Conservation (phyloP, 92 coral and sea anemone species). For the Galaxea fascicularis region DNA sequence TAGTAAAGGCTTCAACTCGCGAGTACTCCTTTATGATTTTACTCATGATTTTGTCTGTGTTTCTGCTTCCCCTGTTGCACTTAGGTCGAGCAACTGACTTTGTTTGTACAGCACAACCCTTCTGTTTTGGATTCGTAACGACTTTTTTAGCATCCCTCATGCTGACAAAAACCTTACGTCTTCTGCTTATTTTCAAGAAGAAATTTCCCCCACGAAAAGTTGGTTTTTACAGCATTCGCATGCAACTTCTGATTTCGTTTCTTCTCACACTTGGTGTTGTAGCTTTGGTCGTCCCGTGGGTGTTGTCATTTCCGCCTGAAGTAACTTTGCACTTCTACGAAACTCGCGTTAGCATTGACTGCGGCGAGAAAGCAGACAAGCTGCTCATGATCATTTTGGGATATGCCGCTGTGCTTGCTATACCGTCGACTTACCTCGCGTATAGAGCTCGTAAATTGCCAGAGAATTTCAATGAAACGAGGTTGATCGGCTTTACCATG, state of each 20-base stretch:
- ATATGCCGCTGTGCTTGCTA: constrained; percentile 93
- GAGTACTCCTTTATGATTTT: constrained; percentile 86
- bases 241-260: constrained; percentile 79
- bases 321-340: constrained; percentile 73
- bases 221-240: constrained; percentile 70
- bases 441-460: constrained; percentile 95
- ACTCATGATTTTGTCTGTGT: constrained; percentile 74
- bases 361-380: constrained; percentile 81
- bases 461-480: constrained; percentile 94
- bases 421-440: constrained; percentile 86
- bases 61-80: constrained; percentile 74
- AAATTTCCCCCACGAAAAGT: constrained; percentile 69
- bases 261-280: constrained; percentile 55
- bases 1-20: constrained; percentile 94
- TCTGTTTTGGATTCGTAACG: constrained; percentile 80
- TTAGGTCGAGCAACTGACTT: constrained; percentile 76
- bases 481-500: constrained; percentile 94
- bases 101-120: constrained; percentile 79
- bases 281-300: constrained; percentile 62
- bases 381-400: constrained; percentile 85
- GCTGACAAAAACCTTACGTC: constrained; percentile 92
- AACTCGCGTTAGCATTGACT: constrained; percentile 78
- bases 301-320: constrained; percentile 73
- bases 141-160: constrained; percentile 91
- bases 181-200: constrained; percentile 85